These are phyloP conservation scores for Flexamia atlantica DNA, from an alignment of 2,888 invertebrate species.

Conservation along the genomic window DNA sequence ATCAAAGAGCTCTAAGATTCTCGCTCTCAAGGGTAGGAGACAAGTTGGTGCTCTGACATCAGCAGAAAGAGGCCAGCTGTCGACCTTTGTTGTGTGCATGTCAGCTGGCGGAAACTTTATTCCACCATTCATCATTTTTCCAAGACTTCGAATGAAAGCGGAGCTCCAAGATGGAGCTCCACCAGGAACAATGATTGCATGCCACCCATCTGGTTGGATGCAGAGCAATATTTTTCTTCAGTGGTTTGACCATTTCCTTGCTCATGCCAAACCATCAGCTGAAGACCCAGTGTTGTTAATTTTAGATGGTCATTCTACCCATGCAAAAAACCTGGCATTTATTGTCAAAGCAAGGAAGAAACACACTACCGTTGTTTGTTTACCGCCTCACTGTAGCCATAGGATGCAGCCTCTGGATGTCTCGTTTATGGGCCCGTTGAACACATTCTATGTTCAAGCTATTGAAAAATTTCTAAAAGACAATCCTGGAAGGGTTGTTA, in stretches of 20 bases:
- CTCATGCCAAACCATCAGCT: slow-evolving; percentile 6
- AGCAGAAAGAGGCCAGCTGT: slow-evolving; percentile 29
- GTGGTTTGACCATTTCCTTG: slow-evolving; percentile 17
- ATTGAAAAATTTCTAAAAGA: slow-evolving; percentile 59
- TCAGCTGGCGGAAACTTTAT: slow-evolving; percentile 26
- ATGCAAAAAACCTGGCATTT: slow-evolving; percentile 71
- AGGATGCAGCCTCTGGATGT: slow-evolving; percentile 64
- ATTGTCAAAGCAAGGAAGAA: slow-evolving; percentile 64
- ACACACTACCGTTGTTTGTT: slow-evolving; percentile 59
- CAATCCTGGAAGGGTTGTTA: slow-evolving; percentile 54
- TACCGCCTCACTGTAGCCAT: slow-evolving; percentile 71
- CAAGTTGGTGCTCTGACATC: slow-evolving; percentile 70
- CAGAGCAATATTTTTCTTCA: slow-evolving; percentile 10
- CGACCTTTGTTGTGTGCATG: slow-evolving; percentile 16
- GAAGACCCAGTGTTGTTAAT: background rate
- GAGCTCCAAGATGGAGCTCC: slow-evolving; percentile 23
- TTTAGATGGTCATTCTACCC: slow-evolving; percentile 62
- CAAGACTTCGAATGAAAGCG: background rate
- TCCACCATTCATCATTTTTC: slow-evolving; percentile 17
- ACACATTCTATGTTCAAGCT: slow-evolving; percentile 63
- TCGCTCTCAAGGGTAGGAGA: slow-evolving; percentile 71
- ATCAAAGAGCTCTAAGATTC: slow-evolving; percentile 69
- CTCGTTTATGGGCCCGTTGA: slow-evolving; percentile 63
- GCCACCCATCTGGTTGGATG: slow-evolving; percentile 65
- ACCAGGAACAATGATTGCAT: background rate